Evolutionary conservation across 2,888 invertebrate species (phyloP), one percentile per base, ranked within the genome.

Genomic region (Thecocarcelia acutangulata): DNA sequence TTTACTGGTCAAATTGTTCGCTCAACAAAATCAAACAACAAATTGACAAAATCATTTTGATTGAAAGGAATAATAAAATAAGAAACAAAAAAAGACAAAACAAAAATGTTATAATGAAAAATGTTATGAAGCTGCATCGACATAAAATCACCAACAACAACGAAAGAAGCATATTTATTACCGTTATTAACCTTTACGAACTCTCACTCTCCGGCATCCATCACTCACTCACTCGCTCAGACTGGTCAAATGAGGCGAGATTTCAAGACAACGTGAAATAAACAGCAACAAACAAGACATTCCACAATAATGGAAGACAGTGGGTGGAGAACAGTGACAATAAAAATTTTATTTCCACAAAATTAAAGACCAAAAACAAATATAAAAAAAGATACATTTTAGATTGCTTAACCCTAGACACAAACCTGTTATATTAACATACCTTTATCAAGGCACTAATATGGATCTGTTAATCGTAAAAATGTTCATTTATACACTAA

Each of bases 121-220:
- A 68, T 76, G 48, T 61, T 75, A 72, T 68, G 17, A 33, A n/a
- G 19, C 9, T 8, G 17, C 21, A 73, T 40, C 13, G 52, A 66
- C 19, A 3, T 37, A 59, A 69, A 75, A 48, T 9, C 50, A 37
- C 33, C 19, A 58, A 19, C 37, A 56, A 37, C 33, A 48, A 40
- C 15, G 73, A 63, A 21, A 74, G 52, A 58, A 52, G 37, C 66
- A 75, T 72, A 82, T 78, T 82, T 82, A 82, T 82, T 78, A 78
- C 78, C 78, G 74, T 78, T 82, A 82, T 82, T 82, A 82, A 82
- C 82, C 82, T 82, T 82, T 70, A 70, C 78, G 82, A 82, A 82
- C 82, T 82, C 82, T 75, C 82, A 82, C 82, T 82, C 78, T 78
- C 75, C 78, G 54, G 78, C 74, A 76, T 69, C 69, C 46, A 76